Conservation (phyloP, 2,888 invertebrate genomes). For the Portevinia maculata region DNA sequence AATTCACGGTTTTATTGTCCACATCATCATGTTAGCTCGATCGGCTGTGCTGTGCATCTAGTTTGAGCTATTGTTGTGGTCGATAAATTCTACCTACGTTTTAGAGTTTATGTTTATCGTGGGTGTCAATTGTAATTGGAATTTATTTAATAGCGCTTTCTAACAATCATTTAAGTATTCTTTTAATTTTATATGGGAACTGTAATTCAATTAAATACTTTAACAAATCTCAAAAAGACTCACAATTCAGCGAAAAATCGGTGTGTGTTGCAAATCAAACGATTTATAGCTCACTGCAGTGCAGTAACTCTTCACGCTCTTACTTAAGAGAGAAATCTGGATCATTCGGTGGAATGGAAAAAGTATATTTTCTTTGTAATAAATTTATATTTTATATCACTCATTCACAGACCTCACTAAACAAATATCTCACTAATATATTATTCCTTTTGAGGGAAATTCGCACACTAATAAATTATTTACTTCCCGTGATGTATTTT, state of each 20-base stretch:
- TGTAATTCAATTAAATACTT: constrained; percentile 21
- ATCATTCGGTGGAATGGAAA: constrained; percentile 14
- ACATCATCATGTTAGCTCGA: constrained; percentile 58
- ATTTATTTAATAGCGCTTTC: constrained; percentile 8
- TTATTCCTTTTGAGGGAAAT: constrained; percentile 13
- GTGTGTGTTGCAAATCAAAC: constrained; percentile 44
- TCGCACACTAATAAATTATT: constrained; percentile 15
- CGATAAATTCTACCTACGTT: constrained; percentile 8
- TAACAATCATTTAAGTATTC: background rate
- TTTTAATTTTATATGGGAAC: background rate
- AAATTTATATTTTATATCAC: constrained; percentile 6
- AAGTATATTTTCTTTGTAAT: constrained; percentile 48
- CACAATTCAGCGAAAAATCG: constrained; percentile 31
- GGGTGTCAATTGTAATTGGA: constrained; percentile 25
- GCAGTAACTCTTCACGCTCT: constrained; percentile 26
- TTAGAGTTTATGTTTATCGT: constrained; percentile 8
- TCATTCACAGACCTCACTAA: constrained; percentile 50
- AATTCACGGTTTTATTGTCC: constrained; percentile 54
- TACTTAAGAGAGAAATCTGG: constrained; percentile 41
- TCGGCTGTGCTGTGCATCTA: constrained; percentile 25
- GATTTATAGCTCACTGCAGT: background rate
- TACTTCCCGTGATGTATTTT: background rate
- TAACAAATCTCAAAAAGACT: constrained; percentile 27
- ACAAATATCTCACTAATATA: constrained; percentile 14
- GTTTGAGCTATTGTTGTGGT: constrained; percentile 55